Base-by-base conservation (phyloP, 2,888 invertebrate species). In the Halictus quadricinctus region DNA sequence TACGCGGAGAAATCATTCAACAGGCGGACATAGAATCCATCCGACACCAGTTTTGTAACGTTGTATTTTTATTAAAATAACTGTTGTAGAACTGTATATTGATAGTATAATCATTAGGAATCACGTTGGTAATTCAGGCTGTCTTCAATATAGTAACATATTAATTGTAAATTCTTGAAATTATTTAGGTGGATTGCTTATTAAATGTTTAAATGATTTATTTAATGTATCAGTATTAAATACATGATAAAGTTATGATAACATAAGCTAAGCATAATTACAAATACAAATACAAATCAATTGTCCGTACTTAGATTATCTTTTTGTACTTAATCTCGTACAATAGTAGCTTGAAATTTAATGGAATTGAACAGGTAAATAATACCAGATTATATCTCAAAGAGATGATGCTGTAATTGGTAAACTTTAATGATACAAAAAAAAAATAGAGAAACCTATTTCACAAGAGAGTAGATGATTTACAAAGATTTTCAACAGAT, bases 141-240 rank as follows among this genome's bases (percentile, higher is more conserved):
- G 3, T 58, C 54, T n/a, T 58, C n/a, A n/a, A n/a, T 58, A 3
- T 58, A 58, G 4, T 58, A 58, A n/a, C 54, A 58, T 58, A 58
- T 21, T 58, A 58, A 58, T n/a, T 58, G 54, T 58, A 58, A n/a
- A 12, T 58, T n/a, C 58, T 58, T 58, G 10, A 58, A 58, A n/a
- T 58, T 12, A 58, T 58, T n/a, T 5, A 41, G 10, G 72, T 46
- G 54, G 3, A 36, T n/a, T 13, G 18, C 13, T 41, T 21, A 50
- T 41, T 78, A 43, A 25, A 54, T 78, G 60, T 74, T 88, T 85
- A 60, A 87, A 80, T 85, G 79, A 21, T 89, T 91, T 90, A 91
- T 89, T 90, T 81, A 79, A 84, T 80, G 80, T 80, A 87, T 60
- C 66, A 12, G 21, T 87, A 78, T 87, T 91, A 89, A 89, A 88